Conservation (phyloP, 2,888 invertebrate species). For the Ferdinandea cuprea region DNA sequence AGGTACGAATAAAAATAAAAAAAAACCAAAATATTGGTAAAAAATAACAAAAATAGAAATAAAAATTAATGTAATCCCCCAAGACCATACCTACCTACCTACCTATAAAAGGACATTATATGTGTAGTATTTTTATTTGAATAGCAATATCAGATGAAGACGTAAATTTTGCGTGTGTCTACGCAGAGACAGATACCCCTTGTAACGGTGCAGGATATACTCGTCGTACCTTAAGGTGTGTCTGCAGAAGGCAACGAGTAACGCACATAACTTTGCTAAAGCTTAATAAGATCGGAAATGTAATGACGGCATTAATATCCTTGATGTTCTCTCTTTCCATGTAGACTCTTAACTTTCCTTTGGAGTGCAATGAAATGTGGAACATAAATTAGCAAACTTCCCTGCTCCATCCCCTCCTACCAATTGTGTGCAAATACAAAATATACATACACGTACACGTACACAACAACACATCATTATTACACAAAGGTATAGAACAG, state of each 20-base stretch:
- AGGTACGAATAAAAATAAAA: conserved; percentile 9
- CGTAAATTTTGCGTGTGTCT: conserved; percentile 45
- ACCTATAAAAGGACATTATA: conserved; percentile 47
- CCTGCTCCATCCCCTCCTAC: too few species aligned
- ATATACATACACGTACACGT: conserved; percentile 44
- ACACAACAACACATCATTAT: conserved; percentile 1
- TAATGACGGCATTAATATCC: conserved; percentile 71
- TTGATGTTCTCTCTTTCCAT: conserved; percentile 15
- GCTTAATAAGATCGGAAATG: conserved; percentile 70
- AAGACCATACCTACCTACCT: conserved; percentile 40
- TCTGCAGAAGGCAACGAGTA: conserved; percentile 9
- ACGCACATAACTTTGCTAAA: conserved; percentile 49
- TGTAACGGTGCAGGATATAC: conserved; percentile 56
- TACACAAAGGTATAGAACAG: background rate
- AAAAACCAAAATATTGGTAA: conserved; percentile 19
- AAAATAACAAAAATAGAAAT: background rate
- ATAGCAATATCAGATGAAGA: conserved; percentile 61
- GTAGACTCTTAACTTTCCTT: conserved; percentile 17
- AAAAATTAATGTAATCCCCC: conserved; percentile 49
- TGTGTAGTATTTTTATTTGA: conserved; percentile 65
- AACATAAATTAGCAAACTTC: conserved; percentile 50
- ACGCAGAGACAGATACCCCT: conserved; percentile 10
- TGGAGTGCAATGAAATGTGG: conserved; percentile 47
- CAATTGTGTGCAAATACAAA: conserved; percentile 19
- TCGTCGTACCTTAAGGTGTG: conserved; percentile 36